Base-by-base conservation (phyloP, 2,113 vertebrate genomes). In the Heterocephalus glaber region DNA sequence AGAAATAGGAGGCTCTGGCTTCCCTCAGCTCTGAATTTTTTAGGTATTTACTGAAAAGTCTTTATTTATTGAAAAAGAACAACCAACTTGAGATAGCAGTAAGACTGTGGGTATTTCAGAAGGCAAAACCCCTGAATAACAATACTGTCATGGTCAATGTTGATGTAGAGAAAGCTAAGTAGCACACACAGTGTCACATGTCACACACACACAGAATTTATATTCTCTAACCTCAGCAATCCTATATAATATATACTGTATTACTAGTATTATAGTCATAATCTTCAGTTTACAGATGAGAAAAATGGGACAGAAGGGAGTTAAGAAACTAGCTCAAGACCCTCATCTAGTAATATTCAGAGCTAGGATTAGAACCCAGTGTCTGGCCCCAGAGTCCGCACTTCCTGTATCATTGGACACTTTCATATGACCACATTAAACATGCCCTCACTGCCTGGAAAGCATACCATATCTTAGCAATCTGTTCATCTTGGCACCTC, bases 241-340 rank as follows among this genome's bases (percentile, higher is more conserved):
- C 44, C 11, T 13, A 5, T 85, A 84, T 30, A 80, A 16, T n/a
- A 70, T 54, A 72, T 13, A 10, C 76, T 88, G 44, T 22, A 77
- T 61, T 77, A 76, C 44, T 89, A 89, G 12, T 66, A 92, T n/a
- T 47, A 58, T 28, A 5, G 58, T 61, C 16, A 92, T 44, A 65
- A 88, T 33, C 28, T 85, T 93, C 65, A 66, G 47, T 87, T 91
- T 94, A 54, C 26, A 87, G 22, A 38, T 68, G 58, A 87, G 66
- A 38, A 56, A 92, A 88, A 52, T 68, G 49, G 2, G 47, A n/a
- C 49, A 65, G n/a, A 58, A 66, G 63, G 41, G 72, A 86, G 70
- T 80, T 72, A 86, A 70, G 91, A 65, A 68, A 93, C n/a, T 79
- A 85, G 49, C 61, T 47, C 28, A 68, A 84, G 56, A 77, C 9